Evolutionary conservation across 2,797 vertebrate genomes (phyloP), one percentile per base, ranked within the genome.

Genomic region (Acrocephalus scirpaceus): DNA sequence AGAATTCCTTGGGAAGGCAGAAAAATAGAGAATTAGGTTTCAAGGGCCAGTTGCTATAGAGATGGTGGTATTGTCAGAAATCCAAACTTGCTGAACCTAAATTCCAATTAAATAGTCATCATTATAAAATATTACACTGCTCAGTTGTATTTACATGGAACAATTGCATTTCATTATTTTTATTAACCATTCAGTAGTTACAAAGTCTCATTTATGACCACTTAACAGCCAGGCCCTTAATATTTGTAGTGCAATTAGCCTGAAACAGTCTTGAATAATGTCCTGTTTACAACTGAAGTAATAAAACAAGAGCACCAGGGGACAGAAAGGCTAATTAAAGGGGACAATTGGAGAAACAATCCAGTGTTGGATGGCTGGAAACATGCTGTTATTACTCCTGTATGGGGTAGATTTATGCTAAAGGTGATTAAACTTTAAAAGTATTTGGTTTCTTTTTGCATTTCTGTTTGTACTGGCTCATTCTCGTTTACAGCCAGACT

Each of bases 221-320:
- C 80, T 92, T 96, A 96, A 90, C 82, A 91, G 47, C 72, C 87
- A 95, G 40, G 56, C 66, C 92, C 53, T 91, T 92, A 91, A 94
- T 94, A 97, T 96, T 90, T 96, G 80, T 88, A 86, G 93, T 42
- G 42, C 85, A 97, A 94, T 97, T 96, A 97, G 81, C 56, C 64
- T 71, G 70, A 77, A 94, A 87, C 13, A 65, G 65, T 86, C 86
- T 92, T 95, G 84, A 97, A 95, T 95, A 94, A 97, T 93, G 91
- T 81, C 93, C 92, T 96, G 86, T 96, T 96, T 95, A 94, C 84
- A 96, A 82, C 77, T 48, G 50, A 60, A 72, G 77, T 64, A 96
- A 89, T 95, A 96, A 96, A 95, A 75, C 73, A 92, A 77, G 72
- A 95, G 60, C 95, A 96, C 83, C 78, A 81, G 91, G 94, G 79